These are phyloP conservation scores for Lucilia sericata DNA, from an alignment of 1,140 invertebrate species.

Conservation along the genomic window DNA sequence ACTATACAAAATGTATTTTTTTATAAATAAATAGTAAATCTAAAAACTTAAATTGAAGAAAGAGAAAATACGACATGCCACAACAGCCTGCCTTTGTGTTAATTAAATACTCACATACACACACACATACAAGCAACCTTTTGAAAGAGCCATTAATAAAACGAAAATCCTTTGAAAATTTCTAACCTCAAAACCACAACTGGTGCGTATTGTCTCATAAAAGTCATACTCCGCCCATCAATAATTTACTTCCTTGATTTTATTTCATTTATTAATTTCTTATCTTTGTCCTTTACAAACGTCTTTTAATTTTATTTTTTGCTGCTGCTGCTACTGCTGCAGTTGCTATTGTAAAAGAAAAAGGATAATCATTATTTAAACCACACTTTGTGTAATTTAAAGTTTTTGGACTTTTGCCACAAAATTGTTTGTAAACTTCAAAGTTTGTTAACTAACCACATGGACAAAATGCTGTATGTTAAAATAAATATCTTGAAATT, in stretches of 20 bases:
- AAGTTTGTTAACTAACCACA: constrained; percentile 38
- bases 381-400: constrained; percentile 44
- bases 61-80: too few species aligned
- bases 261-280: constrained; percentile 1
- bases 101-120: too few species aligned
- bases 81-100: too few species aligned
- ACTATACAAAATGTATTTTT: too few species aligned
- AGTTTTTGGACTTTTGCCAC: constrained; percentile 41
- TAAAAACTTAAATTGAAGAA: too few species aligned
- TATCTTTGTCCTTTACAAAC: neutral
- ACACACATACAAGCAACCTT: too few species aligned
- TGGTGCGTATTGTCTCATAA: too few species aligned
- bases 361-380: constrained; percentile 44
- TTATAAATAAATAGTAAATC: too few species aligned
- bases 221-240: too few species aligned
- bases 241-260: too few species aligned
- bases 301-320: neutral
- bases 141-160: too few species aligned
- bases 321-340: neutral
- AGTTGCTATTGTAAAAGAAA: neutral
- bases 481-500: neutral
- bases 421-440: constrained; percentile 39
- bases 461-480: constrained; percentile 29
- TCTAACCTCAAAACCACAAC: neutral
- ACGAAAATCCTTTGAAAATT: too few species aligned